A percentile compares a stretch with the other conserved stretches of the same genome.
These are phyloP conservation scores for Paramormyrops kingsleyae DNA, from an alignment of 2,113 vertebrate genomes.

Conservation along the genomic window DNA sequence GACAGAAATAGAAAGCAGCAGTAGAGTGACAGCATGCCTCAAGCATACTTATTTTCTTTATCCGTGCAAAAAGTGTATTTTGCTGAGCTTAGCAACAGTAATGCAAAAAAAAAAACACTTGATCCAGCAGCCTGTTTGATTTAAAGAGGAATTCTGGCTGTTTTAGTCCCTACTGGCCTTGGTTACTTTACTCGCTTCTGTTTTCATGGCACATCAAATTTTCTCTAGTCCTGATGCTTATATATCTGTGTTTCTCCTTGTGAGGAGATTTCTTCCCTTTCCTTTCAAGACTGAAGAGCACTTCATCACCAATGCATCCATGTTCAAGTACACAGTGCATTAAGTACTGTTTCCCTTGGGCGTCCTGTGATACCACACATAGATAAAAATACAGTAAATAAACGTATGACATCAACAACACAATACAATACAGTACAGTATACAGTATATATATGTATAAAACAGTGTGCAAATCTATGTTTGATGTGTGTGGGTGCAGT, in stretches of 20 bases:
- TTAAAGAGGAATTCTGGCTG: constrained; percentile 37
- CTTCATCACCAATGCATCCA: neutral
- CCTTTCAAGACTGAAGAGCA: constrained; percentile 21
- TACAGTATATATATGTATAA: neutral
- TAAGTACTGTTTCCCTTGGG: neutral
- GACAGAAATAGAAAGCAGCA: no score
- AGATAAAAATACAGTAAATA: neutral
- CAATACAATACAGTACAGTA: neutral
- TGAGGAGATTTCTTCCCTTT: constrained; percentile 20
- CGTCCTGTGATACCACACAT: neutral
- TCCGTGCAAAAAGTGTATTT: neutral
- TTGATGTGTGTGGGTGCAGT: neutral
- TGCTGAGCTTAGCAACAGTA: constrained; percentile 11
- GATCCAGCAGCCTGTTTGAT: constrained; percentile 52
- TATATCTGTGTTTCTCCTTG: constrained; percentile 30
- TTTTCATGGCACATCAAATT: constrained; percentile 33
- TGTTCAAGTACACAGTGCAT: neutral
- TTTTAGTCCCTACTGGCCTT: constrained; percentile 48
- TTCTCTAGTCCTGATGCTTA: constrained; percentile 39
- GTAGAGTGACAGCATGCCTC: neutral
- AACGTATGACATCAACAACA: neutral
- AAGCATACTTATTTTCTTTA: neutral
- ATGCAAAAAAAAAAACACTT: constrained; percentile 30
- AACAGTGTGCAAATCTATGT: neutral
- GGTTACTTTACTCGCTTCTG: constrained; percentile 36